phyloP scores from a whole-genome alignment of 2,113 vertebrate species.

The Nyctibius bracteatus region DNA sequence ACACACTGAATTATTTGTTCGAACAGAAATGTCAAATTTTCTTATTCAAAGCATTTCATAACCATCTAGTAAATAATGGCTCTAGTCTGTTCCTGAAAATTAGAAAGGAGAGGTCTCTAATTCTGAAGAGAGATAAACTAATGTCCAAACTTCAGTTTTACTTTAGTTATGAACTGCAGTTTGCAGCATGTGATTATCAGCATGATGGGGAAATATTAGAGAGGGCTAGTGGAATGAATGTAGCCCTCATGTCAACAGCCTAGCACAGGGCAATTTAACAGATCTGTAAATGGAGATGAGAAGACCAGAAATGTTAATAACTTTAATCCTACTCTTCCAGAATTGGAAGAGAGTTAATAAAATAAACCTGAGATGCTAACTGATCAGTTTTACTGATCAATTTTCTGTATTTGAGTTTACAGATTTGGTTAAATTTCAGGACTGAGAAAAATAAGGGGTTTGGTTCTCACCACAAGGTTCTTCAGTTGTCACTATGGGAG shows the following conservation, averaged over 20 bases:
- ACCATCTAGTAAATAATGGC: not conserved
- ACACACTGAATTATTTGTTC: not conserved
- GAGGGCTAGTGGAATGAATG: not conserved
- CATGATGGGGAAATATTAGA: not conserved
- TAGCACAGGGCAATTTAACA: not conserved
- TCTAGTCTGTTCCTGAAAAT: not conserved
- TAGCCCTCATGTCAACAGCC: not conserved
- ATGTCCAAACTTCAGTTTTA: not conserved
- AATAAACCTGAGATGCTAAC: not conserved
- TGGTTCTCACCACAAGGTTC: slow-evolving; percentile 22
- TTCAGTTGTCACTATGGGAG: not conserved
- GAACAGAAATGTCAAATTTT: not conserved
- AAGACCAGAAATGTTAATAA: not conserved
- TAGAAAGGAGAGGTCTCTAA: not conserved
- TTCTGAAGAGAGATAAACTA: not conserved
- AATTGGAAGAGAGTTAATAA: not conserved
- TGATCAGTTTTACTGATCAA: not conserved
- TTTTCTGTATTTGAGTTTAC: not conserved
- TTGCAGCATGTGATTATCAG: not conserved
- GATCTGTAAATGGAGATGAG: not conserved
- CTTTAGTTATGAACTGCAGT: not conserved
- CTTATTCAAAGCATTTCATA: not conserved
- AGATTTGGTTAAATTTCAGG: not conserved
- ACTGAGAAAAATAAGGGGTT: not conserved
- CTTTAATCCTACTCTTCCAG: not conserved